phyloP scores from a whole-genome alignment of 2,113 vertebrate species.

The Tylochromis polylepis region DNA sequence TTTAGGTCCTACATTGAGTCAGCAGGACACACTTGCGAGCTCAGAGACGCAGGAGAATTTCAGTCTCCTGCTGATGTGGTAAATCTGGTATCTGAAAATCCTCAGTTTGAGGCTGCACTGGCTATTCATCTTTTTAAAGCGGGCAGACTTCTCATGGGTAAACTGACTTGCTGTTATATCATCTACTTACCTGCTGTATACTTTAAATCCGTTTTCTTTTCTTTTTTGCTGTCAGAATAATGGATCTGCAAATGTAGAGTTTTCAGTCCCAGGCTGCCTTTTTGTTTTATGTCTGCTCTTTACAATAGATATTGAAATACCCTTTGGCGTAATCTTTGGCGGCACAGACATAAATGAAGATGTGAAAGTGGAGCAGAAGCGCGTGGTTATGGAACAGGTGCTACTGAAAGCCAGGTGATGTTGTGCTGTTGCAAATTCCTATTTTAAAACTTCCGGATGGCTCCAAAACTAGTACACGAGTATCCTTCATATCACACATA shows the following conservation, averaged over 20 bases:
- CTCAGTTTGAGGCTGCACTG: slow-evolving; percentile 76
- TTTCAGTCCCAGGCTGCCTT: background rate
- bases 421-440: background rate
- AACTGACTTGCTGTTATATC: background rate
- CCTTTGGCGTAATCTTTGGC: slow-evolving; percentile 91
- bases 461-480: background rate
- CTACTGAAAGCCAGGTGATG: slow-evolving; percentile 85
- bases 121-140: slow-evolving; percentile 89
- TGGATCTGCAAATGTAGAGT: background rate
- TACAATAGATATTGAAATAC: slow-evolving; percentile 76
- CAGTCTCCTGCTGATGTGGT: slow-evolving; percentile 73
- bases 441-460: background rate
- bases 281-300: slow-evolving; percentile 27
- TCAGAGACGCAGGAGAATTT: slow-evolving; percentile 78
- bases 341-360: slow-evolving; percentile 97
- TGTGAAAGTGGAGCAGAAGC: slow-evolving; percentile 78
- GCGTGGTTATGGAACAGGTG: slow-evolving; percentile 81
- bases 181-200: background rate
- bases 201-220: background rate
- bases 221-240: background rate
- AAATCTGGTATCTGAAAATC: slow-evolving; percentile 57
- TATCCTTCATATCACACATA: background rate
- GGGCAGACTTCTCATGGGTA: slow-evolving; percentile 87
- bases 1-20: slow-evolving; percentile 82
- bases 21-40: slow-evolving; percentile 82